Conservation (phyloP, 2,113 vertebrate species). For the Laticauda colubrina region DNA sequence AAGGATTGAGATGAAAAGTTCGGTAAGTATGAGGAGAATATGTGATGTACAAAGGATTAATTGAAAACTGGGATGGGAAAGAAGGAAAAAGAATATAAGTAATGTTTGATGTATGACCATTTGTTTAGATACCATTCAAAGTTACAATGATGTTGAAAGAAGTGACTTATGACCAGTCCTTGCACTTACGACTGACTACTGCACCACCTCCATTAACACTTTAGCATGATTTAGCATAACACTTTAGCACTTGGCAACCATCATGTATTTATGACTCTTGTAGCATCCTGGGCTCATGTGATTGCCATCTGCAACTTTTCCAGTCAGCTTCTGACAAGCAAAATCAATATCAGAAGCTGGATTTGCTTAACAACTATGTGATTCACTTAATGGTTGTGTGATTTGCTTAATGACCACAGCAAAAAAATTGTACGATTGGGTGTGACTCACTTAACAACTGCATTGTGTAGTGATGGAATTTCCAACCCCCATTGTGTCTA, state of each 20-base stretch:
- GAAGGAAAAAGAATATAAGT: background rate
- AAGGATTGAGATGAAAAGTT: slow-evolving; percentile 54
- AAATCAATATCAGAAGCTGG: background rate
- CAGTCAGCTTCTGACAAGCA: background rate
- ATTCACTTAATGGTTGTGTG: background rate
- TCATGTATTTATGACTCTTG: background rate
- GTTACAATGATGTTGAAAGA: background rate
- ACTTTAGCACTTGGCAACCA: background rate
- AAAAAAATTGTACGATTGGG: background rate
- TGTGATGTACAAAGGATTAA: slow-evolving; percentile 29
- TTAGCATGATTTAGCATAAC: background rate
- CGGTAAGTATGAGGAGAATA: slow-evolving; percentile 45
- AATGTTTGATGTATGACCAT: background rate
- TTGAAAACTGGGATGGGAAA: slow-evolving; percentile 31
- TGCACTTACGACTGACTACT: background rate
- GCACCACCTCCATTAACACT: background rate
- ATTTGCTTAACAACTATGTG: background rate
- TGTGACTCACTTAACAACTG: background rate
- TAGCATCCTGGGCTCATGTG: background rate
- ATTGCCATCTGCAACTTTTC: background rate
- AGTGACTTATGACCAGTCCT: background rate
- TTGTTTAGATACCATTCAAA: background rate
- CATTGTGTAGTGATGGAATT: background rate
- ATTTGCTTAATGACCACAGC: background rate
- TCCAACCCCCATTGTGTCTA: background rate